Evolutionary conservation across 2,113 vertebrate species (phyloP), one percentile per base, ranked within the genome.

Genomic region (Catharus fuscescens): DNA sequence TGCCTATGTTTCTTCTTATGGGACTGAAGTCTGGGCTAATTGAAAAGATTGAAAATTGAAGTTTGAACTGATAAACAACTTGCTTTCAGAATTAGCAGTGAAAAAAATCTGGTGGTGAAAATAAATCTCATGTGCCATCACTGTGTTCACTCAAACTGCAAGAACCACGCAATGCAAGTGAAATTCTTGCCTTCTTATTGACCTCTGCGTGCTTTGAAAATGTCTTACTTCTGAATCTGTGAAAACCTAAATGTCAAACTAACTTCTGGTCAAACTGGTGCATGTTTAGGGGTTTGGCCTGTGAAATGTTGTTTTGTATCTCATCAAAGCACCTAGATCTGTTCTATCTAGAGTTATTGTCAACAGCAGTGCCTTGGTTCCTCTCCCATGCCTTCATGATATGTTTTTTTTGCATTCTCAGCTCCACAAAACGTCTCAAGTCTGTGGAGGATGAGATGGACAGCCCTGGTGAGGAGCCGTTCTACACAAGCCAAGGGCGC

Each of bases 391-490:
- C 18, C 61, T 57, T 88, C 64, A 86, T 14, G 4, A 0, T 1
- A 32, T 60, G 18, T 8, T 71, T 71, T 12, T 78, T 88, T 71
- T 87, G 18, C 47, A n/a, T 84, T 96, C 95, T 38, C 97, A 99
- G 99, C 98, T 99, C 99, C 92, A 99, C 99, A 54, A 99, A 99
- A 97, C 99, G 99, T 97, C 99, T 99, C 98, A 99, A 99, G 97
- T 99, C 99, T 97, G 99, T 99, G 98, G 99, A 99, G 98, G 99
- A 99, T 87, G 99, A 99, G 89, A 99, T 99, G 98, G 99, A 99
- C 98, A 99, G 99, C 97, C 99, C 99, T 28, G 98, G 99, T 23
- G 99, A 99, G 97, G 99, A 99, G 97, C 98, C 99, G 28, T 99
- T 99, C 97, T 99, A 99, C 97, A 98, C 99, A n/a, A 98, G 98